A percentile compares a stretch with the other conserved stretches of the same genome.
Conservation (phyloP, 92 coral and sea anemone genomes). For the Siderastrea radians region DNA sequence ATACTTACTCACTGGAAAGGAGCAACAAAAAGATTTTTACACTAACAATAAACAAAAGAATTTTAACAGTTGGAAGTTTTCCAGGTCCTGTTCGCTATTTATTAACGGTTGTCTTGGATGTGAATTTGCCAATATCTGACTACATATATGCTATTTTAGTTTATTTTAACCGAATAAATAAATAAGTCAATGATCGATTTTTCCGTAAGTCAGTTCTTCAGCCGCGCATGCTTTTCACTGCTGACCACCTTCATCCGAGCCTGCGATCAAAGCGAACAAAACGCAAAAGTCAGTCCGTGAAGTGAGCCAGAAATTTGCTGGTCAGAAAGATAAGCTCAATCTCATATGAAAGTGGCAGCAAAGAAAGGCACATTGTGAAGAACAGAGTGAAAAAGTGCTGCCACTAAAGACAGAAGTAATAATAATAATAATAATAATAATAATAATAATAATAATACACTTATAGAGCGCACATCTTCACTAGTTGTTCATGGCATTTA, state of each 20-base stretch:
- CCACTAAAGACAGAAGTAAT: neutral
- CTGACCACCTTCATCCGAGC: slow-evolving; percentile 63
- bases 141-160: neutral
- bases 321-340: neutral
- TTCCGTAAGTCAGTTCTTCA: neutral
- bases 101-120: neutral
- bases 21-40: too few species aligned
- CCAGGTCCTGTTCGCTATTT: neutral
- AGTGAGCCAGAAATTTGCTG: neutral
- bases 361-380: slow-evolving; percentile 3
- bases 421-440: neutral
- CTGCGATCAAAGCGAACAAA: slow-evolving; percentile 71
- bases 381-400: neutral
- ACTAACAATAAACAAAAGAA: too few species aligned
- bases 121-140: neutral
- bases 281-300: slow-evolving; percentile 5
- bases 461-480: too few species aligned
- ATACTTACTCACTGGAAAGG: too few species aligned
- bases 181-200: neutral
- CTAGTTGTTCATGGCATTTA: too few species aligned
- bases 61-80: too few species aligned
- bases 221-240: slow-evolving; percentile 37
- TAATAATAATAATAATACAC: too few species aligned
- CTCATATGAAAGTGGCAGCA: slow-evolving; percentile 51
- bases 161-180: neutral